A percentile compares a stretch with the other conserved stretches of the same genome.
These are phyloP conservation scores for Trichacis sp. DNA, from an alignment of 2,888 invertebrate genomes.

Conservation along the genomic window DNA sequence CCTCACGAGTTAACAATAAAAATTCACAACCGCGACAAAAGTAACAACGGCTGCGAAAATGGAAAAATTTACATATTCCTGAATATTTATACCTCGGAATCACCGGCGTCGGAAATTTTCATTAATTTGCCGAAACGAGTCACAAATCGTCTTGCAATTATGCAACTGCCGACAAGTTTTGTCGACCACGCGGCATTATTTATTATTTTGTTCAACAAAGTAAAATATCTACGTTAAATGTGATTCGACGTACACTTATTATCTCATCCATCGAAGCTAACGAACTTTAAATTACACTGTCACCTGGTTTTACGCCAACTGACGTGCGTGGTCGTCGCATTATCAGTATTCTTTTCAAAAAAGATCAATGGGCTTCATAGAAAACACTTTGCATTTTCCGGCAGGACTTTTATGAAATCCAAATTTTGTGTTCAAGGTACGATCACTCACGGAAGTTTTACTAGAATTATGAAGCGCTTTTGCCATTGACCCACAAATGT, in stretches of 20 bases:
- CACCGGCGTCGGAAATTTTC: too few relatives aligned
- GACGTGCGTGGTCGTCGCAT: background rate
- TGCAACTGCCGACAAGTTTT: too few relatives aligned
- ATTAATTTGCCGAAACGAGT: too few relatives aligned
- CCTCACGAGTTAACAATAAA: too few relatives aligned
- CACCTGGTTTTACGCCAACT: background rate
- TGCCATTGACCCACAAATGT: conserved; percentile 37
- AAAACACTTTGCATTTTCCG: too few relatives aligned
- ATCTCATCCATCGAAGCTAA: conserved; percentile 3
- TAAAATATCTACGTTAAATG: background rate
- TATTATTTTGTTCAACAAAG: background rate
- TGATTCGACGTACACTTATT: conserved; percentile 2
- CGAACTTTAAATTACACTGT: background rate
- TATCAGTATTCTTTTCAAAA: background rate
- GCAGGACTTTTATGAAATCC: too few relatives aligned
- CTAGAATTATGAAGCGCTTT: background rate
- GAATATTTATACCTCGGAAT: too few relatives aligned
- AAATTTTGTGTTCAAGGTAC: conserved; percentile 2
- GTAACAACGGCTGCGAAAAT: too few relatives aligned
- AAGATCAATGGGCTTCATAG: background rate
- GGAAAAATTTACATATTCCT: background rate
- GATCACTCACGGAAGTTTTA: background rate
- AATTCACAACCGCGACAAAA: too few relatives aligned
- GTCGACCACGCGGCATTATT: background rate
- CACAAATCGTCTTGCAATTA: too few relatives aligned